These are phyloP conservation scores for Notolabrus celidotus DNA, from an alignment of 2,797 vertebrate genomes.

Conservation along the genomic window DNA sequence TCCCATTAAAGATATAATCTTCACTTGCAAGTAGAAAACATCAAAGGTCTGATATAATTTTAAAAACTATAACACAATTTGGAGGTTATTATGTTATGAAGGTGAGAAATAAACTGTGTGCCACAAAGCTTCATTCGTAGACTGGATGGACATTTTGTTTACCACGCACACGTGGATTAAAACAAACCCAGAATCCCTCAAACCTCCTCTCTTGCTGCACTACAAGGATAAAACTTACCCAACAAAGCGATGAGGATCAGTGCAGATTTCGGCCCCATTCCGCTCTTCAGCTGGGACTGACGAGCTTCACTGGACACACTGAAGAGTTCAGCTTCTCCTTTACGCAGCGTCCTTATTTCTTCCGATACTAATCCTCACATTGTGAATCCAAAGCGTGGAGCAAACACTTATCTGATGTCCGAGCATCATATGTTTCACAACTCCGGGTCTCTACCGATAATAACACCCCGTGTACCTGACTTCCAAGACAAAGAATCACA, in stretches of 20 bases:
- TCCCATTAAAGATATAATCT: no score
- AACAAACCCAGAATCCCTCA: no score
- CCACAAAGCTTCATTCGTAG: no score
- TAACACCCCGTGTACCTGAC: not conserved
- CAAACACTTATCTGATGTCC: conserved; percentile 27
- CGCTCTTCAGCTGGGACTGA: not conserved
- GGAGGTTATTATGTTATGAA: no score
- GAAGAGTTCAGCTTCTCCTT: conserved; percentile 19
- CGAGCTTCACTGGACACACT: conserved; percentile 25
- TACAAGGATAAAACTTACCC: conserved; percentile 56
- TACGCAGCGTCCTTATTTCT: conserved; percentile 51
- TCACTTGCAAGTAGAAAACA: no score
- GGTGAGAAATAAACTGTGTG: no score
- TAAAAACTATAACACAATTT: not conserved
- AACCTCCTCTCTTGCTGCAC: conserved; percentile 3
- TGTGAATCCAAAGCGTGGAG: conserved; percentile 53
- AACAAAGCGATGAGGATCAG: conserved; percentile 62
- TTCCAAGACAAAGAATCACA: not conserved
- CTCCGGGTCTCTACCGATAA: not conserved
- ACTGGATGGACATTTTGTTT: no score
- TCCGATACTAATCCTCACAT: conserved; percentile 48
- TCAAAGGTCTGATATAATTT: no score
- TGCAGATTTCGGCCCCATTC: conserved; percentile 53
- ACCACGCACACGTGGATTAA: not conserved
- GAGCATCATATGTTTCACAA: conserved; percentile 48